These are phyloP conservation scores for Ostrea denselamellosa DNA, from an alignment of 1,140 invertebrate genomes.

Conservation along the genomic window DNA sequence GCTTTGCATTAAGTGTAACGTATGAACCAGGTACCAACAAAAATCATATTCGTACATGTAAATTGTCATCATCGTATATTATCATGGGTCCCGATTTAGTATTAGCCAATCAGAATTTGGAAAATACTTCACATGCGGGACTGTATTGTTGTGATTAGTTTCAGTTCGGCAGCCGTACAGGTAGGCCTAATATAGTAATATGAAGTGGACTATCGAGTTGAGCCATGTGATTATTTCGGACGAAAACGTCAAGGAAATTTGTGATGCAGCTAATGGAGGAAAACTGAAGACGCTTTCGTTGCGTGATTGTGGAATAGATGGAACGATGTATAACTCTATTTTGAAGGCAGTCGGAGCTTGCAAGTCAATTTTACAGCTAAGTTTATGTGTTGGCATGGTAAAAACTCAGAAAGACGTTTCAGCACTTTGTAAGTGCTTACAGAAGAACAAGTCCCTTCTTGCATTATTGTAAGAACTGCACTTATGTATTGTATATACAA, in stretches of 20 bases:
- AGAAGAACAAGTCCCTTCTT: slow-evolving; percentile 67
- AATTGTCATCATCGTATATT: too few relatives aligned
- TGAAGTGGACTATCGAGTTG: slow-evolving; percentile 52
- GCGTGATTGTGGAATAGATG: slow-evolving; percentile 67
- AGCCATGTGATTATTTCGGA: slow-evolving; percentile 55
- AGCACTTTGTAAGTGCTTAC: slow-evolving; percentile 61
- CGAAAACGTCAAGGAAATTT: slow-evolving; percentile 57
- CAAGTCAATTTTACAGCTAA: slow-evolving; percentile 68
- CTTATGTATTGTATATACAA: background rate
- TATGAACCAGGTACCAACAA: too few relatives aligned
- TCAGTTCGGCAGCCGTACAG: background rate
- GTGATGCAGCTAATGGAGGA: slow-evolving; percentile 53
- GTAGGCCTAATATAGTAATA: background rate
- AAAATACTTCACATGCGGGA: background rate
- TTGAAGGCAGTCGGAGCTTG: slow-evolving; percentile 62
- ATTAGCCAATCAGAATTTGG: background rate
- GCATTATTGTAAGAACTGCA: slow-evolving; percentile 68
- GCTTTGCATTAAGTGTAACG: too few relatives aligned
- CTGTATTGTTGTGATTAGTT: slow-evolving; percentile 38
- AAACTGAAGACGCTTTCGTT: slow-evolving; percentile 61
- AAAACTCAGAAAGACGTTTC: slow-evolving; percentile 59
- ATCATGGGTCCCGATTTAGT: too few relatives aligned
- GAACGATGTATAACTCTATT: slow-evolving; percentile 64
- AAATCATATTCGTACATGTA: too few relatives aligned
- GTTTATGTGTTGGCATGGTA: slow-evolving; percentile 68